Percentiles rank a stretch among this genome's conserved stretches.
Evolutionary conservation across 2,888 invertebrate species (phyloP).

Genomic region (Tyria jacobaeae): DNA sequence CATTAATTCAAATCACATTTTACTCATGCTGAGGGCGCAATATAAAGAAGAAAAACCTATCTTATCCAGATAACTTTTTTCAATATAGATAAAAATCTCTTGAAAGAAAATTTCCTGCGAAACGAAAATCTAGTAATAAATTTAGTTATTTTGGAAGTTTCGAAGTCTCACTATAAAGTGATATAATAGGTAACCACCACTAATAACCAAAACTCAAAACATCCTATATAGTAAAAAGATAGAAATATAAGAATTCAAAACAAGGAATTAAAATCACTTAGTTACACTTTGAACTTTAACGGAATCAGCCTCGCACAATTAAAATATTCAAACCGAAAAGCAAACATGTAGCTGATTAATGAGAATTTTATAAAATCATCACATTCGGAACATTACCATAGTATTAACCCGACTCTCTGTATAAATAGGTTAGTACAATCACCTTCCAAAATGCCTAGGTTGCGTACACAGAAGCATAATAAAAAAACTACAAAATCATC

Average conservation of each 20-base stretch:
- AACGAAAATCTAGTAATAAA: too few relatives aligned
- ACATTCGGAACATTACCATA: conserved; percentile 62
- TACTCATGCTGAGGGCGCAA: too few relatives aligned
- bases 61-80: too few relatives aligned
- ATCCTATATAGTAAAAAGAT: neutral
- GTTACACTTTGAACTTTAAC: conserved; percentile 3
- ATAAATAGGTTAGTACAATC: conserved; percentile 66
- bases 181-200: neutral
- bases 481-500: neutral
- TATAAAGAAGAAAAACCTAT: too few relatives aligned
- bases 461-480: conserved; percentile 19
- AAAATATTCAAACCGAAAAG: conserved; percentile 42
- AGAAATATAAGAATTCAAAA: neutral
- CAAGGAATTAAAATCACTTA: neutral
- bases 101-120: too few relatives aligned
- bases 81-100: too few relatives aligned
- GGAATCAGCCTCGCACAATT: conserved; percentile 18
- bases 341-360: conserved; percentile 67
- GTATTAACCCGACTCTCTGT: conserved; percentile 59
- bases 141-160: too few relatives aligned
- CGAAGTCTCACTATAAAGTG: too few relatives aligned
- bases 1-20: neutral
- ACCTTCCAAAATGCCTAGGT: conserved; percentile 34
- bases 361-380: conserved; percentile 56
- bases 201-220: neutral